phyloP scores from a whole-genome alignment of 2,888 invertebrate species.

The Himalopsyche tibetana region DNA sequence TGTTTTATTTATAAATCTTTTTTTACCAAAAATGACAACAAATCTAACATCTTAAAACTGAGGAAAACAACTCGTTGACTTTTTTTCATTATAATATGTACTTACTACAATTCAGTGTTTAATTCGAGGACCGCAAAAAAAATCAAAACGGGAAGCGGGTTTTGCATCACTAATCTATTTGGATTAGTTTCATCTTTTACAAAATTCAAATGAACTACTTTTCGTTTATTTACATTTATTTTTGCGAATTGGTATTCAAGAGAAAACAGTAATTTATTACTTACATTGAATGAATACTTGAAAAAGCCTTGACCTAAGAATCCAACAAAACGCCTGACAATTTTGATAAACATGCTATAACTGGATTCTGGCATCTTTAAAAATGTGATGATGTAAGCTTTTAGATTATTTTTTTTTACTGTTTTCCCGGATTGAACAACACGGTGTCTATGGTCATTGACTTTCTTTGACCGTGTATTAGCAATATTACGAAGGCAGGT shows the following conservation, averaged over 20 bases:
- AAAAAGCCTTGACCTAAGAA: background rate
- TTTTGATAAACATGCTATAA: background rate
- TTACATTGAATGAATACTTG: background rate
- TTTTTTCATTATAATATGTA: too few relatives aligned
- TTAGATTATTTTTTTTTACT: background rate
- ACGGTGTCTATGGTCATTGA: conserved; percentile 10
- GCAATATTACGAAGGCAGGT: background rate
- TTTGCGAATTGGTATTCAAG: background rate
- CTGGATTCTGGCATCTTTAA: background rate
- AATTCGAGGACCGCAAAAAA: too few relatives aligned
- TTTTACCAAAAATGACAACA: too few relatives aligned
- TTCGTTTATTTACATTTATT: background rate
- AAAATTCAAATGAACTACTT: background rate
- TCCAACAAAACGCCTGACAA: background rate
- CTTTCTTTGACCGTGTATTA: conserved; percentile 10
- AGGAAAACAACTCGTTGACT: too few relatives aligned
- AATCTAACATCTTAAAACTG: too few relatives aligned
- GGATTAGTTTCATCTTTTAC: too few relatives aligned
- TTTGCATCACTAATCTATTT: background rate
- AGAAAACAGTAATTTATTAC: background rate
- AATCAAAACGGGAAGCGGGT: too few relatives aligned
- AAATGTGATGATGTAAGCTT: background rate
- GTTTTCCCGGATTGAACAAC: background rate
- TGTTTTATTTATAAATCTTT: too few relatives aligned
- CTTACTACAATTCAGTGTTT: too few relatives aligned